phyloP scores from a whole-genome alignment of 2,113 vertebrate species.

The Thamnophis sirtalis region DNA sequence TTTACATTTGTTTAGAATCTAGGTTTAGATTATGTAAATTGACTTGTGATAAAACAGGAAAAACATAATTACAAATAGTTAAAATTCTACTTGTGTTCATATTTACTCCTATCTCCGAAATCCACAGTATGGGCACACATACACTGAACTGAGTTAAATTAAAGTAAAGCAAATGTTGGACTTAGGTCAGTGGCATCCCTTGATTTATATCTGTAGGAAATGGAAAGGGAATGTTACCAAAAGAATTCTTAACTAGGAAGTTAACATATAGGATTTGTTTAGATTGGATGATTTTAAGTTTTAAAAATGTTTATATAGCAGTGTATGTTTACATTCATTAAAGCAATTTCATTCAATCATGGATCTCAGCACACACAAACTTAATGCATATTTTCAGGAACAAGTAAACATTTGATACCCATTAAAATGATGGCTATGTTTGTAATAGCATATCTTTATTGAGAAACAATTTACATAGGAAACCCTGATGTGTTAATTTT shows the following conservation, averaged over 20 bases:
- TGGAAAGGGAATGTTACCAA: neutral
- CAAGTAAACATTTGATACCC: slow-evolving; percentile 50
- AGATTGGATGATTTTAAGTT: slow-evolving; percentile 53
- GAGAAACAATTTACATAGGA: slow-evolving; percentile 45
- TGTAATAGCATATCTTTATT: slow-evolving; percentile 49
- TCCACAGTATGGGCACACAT: neutral
- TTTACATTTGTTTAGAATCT: neutral
- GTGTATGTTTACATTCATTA: slow-evolving; percentile 53
- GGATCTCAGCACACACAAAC: slow-evolving; percentile 49
- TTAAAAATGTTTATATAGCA: slow-evolving; percentile 52
- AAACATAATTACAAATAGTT: neutral
- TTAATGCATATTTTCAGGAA: slow-evolving; percentile 56
- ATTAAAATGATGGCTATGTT: slow-evolving; percentile 39
- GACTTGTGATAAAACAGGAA: neutral
- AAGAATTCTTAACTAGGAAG: slow-evolving; percentile 41
- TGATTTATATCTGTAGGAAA: slow-evolving; percentile 7
- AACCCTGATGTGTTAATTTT: slow-evolving; percentile 43
- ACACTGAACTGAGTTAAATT: neutral
- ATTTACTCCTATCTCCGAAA: neutral
- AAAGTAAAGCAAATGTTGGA: neutral
- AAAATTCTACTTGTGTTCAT: neutral
- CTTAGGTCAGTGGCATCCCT: slow-evolving; percentile 7
- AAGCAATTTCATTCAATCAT: slow-evolving; percentile 15
- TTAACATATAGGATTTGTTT: slow-evolving; percentile 50
- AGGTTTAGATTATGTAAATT: neutral